phyloP scores from a whole-genome alignment of 2,113 vertebrate genomes.

The Ploceus nigricollis region DNA sequence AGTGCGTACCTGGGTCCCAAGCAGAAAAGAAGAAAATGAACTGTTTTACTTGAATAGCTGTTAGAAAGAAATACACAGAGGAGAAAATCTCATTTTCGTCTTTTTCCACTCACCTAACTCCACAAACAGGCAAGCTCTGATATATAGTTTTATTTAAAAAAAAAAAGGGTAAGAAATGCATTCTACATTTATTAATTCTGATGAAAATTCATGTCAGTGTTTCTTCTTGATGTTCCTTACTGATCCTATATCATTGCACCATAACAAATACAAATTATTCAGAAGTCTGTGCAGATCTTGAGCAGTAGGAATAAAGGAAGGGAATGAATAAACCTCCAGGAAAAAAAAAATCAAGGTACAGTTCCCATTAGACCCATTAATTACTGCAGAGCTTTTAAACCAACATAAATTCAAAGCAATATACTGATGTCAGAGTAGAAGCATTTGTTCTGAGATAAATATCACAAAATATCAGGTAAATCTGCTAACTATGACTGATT shows the following conservation, averaged over 20 bases:
- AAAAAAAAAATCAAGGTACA: neutral
- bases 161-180: neutral
- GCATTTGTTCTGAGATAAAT: neutral
- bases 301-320: neutral
- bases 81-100: neutral
- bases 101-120: neutral
- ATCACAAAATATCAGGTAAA: neutral
- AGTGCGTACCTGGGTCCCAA: neutral
- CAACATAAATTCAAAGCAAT: conserved; percentile 8
- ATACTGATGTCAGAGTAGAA: neutral
- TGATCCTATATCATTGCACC: neutral
- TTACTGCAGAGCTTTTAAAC: neutral
- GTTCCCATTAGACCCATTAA: neutral
- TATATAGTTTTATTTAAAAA: neutral
- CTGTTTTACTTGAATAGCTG: neutral
- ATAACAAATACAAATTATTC: neutral
- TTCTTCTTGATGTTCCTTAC: neutral
- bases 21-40: neutral
- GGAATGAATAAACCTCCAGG: neutral
- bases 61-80: neutral
- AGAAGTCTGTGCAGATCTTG: neutral
- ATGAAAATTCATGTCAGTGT: neutral
- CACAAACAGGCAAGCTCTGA: neutral
- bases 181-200: neutral
- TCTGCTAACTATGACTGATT: neutral